Evolutionary conservation across 2,888 invertebrate species (phyloP).

Genomic region (Athrips mouffetella): DNA sequence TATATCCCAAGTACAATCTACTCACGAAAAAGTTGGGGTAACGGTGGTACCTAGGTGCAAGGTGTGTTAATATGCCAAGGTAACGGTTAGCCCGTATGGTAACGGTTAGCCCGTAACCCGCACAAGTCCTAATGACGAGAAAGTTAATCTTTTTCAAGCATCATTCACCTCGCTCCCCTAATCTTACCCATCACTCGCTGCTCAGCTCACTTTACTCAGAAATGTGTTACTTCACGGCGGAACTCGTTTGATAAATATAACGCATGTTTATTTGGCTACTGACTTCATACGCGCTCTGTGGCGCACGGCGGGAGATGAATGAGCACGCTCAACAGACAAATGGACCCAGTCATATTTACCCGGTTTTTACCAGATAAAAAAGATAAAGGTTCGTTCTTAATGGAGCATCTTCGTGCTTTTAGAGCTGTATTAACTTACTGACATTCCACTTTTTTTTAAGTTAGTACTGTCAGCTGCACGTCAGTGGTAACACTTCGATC

Average conservation of each 20-base stretch:
- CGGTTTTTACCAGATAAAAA: slow-evolving; percentile 22
- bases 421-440: not conserved
- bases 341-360: slow-evolving; percentile 32
- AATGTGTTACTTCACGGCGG: slow-evolving; percentile 10
- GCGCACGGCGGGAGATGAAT: slow-evolving; percentile 49
- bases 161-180: slow-evolving; percentile 9
- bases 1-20: too few species aligned
- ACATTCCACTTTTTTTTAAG: not conserved
- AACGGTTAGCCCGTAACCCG: not conserved
- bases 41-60: too few species aligned
- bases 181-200: slow-evolving; percentile 11
- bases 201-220: slow-evolving; percentile 1
- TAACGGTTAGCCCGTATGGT: not conserved
- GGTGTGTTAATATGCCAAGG: not conserved
- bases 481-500: too few species aligned
- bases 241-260: slow-evolving; percentile 37
- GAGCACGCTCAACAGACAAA: slow-evolving; percentile 30
- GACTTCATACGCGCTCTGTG: slow-evolving; percentile 42
- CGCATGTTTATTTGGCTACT: slow-evolving; percentile 43
- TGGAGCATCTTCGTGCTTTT: not conserved
- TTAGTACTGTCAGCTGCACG: not conserved
- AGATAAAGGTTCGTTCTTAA: slow-evolving; percentile 20
- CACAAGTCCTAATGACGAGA: not conserved
- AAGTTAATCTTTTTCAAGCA: not conserved
- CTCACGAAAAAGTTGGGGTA: too few species aligned